Percentiles rank a stretch among this genome's conserved stretches.
phyloP scores from a whole-genome alignment of 2,888 invertebrate species.

The Cephus nigrinus region DNA sequence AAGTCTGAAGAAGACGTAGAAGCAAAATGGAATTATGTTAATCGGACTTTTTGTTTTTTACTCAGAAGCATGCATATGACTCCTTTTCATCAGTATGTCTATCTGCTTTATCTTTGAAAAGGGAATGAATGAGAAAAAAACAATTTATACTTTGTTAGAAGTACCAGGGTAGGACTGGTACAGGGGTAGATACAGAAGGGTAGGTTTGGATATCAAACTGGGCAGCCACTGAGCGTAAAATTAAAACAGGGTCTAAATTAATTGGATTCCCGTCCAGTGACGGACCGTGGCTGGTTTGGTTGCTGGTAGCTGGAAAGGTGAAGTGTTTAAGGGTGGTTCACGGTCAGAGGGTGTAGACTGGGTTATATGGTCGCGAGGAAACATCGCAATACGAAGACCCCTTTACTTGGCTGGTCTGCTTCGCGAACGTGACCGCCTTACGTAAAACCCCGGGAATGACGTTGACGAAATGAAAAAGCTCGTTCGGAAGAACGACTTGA shows the following conservation, averaged over 20 bases:
- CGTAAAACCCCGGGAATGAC: background rate
- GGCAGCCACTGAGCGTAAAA: conserved; percentile 22
- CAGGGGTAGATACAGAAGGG: background rate
- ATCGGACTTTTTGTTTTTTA: background rate
- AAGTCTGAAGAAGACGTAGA: background rate
- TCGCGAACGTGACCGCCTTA: background rate
- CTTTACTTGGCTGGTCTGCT: background rate
- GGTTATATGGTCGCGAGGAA: background rate
- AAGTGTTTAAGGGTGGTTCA: background rate
- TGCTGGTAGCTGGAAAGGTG: background rate
- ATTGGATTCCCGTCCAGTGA: conserved; percentile 25
- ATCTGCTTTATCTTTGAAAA: background rate
- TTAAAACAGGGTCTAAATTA: conserved; percentile 29
- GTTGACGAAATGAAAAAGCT: background rate
- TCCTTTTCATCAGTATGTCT: background rate
- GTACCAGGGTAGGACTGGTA: background rate
- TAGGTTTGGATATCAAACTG: background rate
- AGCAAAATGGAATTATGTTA: background rate
- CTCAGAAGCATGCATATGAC: background rate
- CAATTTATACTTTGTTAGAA: too few relatives aligned
- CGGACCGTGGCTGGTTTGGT: background rate
- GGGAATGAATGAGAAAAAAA: too few relatives aligned
- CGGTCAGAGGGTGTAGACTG: background rate
- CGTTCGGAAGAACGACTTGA: background rate
- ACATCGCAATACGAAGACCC: background rate